phyloP scores from a whole-genome alignment of 2,113 vertebrate species.

The Mellivora capensis region DNA sequence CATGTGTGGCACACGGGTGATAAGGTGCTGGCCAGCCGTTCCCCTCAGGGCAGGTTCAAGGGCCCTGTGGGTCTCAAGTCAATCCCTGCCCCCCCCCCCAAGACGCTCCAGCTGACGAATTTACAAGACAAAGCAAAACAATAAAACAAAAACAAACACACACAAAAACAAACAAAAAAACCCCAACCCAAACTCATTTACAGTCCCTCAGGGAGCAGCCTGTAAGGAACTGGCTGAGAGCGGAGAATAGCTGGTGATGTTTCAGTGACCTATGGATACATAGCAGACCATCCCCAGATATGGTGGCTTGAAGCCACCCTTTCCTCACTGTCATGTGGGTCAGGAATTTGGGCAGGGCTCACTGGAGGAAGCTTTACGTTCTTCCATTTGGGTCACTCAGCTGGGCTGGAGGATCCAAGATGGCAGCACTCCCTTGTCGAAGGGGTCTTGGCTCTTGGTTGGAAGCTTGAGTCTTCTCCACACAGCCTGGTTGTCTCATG shows the following conservation, averaged over 20 bases:
- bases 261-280: not conserved
- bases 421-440: accelerated
- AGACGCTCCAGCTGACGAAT: not conserved
- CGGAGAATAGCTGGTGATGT: not conserved
- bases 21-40: accelerated
- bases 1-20: accelerated
- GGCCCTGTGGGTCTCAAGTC: not conserved
- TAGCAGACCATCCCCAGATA: not conserved
- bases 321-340: not conserved
- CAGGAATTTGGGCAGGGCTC: not conserved
- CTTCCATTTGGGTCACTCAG: not conserved
- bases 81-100: no score
- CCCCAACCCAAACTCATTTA: not conserved
- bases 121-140: not conserved
- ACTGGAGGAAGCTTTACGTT: not conserved
- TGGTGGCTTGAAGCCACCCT: not conserved
- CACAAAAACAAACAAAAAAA: not conserved
- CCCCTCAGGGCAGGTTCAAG: not conserved
- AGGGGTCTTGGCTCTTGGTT: not conserved
- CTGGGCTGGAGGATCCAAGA: not conserved
- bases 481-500: not conserved
- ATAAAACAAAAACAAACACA: not conserved
- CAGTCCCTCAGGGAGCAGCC: not conserved
- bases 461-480: not conserved
- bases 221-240: not conserved